Conservation (phyloP, 2,888 invertebrate genomes). For the Parasteatoda lunata region DNA sequence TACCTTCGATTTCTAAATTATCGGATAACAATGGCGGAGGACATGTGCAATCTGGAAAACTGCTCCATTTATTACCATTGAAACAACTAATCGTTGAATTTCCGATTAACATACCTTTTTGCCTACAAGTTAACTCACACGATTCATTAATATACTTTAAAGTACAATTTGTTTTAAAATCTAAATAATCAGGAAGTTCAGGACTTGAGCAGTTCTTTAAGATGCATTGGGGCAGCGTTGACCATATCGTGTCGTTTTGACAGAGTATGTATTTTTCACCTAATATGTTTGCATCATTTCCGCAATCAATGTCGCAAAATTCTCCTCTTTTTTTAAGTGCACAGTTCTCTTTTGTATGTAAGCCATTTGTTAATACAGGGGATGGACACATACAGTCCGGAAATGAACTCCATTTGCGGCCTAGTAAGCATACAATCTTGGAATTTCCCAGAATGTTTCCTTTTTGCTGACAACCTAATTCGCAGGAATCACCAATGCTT, state of each 20-base stretch:
- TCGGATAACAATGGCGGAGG: neutral
- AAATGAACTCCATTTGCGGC: neutral
- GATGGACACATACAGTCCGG: slow-evolving; percentile 25
- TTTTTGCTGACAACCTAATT: slow-evolving; percentile 1
- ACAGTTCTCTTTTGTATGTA: slow-evolving; percentile 6
- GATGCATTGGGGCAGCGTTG: neutral
- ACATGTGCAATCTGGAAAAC: slow-evolving; percentile 17
- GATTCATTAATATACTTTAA: neutral
- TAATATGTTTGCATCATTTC: neutral
- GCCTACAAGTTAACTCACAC: slow-evolving; percentile 13
- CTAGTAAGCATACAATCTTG: neutral
- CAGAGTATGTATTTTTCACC: neutral
- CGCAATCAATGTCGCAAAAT: slow-evolving; percentile 1
- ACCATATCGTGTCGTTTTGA: neutral
- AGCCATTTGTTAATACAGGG: neutral
- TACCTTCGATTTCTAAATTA: neutral
- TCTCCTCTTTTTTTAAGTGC: neutral
- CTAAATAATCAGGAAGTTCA: neutral
- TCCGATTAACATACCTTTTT: slow-evolving; percentile 13
- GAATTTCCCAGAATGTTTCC: neutral
- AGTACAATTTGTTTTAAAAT: neutral
- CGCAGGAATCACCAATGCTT: neutral
- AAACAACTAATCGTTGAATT: neutral
- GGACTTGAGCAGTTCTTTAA: neutral
- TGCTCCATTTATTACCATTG: neutral